phyloP scores from a whole-genome alignment of 2,797 vertebrate species.

The Platalea minor region DNA sequence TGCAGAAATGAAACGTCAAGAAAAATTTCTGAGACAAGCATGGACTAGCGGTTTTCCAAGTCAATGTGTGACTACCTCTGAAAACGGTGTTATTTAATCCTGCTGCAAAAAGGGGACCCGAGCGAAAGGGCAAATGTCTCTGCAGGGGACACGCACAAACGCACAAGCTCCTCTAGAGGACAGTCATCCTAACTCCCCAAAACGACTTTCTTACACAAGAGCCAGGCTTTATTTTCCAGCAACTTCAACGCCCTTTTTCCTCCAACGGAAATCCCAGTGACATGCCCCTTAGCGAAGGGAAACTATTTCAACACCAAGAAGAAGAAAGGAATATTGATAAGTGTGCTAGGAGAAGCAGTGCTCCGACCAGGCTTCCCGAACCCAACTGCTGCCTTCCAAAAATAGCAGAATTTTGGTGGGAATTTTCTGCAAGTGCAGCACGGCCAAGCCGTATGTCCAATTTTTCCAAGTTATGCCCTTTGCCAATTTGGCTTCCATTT shows the following conservation, averaged over 20 bases:
- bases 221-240: not conserved
- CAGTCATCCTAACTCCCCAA: not conserved
- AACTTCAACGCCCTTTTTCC: not conserved
- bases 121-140: not conserved
- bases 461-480: conserved; percentile 60
- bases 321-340: not conserved
- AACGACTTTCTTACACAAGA: not conserved
- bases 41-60: not conserved
- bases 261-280: conserved; percentile 7
- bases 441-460: conserved; percentile 64
- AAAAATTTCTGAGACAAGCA: not conserved
- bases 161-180: not conserved
- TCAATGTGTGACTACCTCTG: not conserved
- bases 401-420: conserved; percentile 51
- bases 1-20: not conserved
- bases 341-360: not conserved
- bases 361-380: not conserved
- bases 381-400: not conserved
- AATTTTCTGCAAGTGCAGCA: conserved; percentile 59
- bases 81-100: not conserved
- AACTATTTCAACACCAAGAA: conserved; percentile 11
- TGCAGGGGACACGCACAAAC: not conserved
- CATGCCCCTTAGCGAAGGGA: not conserved
- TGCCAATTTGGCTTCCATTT: conserved; percentile 58
- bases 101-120: not conserved